Evolutionary conservation across 2,888 invertebrate genomes (phyloP).

Genomic region (Escarpia spicata): DNA sequence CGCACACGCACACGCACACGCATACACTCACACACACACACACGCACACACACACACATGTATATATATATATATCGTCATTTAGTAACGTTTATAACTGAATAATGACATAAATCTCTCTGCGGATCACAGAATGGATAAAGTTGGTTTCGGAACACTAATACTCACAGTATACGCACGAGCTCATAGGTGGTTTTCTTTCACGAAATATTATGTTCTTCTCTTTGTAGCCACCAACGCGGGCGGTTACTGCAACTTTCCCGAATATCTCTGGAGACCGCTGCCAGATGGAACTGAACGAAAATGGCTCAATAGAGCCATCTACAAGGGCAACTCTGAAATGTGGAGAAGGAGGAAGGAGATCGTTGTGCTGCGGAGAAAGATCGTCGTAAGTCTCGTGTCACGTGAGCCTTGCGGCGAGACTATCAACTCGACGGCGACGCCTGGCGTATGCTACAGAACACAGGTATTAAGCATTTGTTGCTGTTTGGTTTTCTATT

Average conservation of each 20-base stretch:
- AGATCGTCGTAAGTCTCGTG: slow-evolving; percentile 12
- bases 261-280: background rate
- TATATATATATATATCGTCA: too few relatives aligned
- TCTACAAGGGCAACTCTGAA: slow-evolving; percentile 21
- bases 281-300: background rate
- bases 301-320: slow-evolving; percentile 8
- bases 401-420: background rate
- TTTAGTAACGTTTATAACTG: too few relatives aligned
- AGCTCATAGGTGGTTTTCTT: too few relatives aligned
- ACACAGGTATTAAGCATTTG: background rate
- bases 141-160: too few relatives aligned
- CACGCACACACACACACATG: too few relatives aligned
- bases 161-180: too few relatives aligned
- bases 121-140: too few relatives aligned
- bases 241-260: slow-evolving; percentile 17
- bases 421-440: background rate
- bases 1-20: too few relatives aligned
- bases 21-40: too few relatives aligned
- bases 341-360: background rate
- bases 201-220: too few relatives aligned
- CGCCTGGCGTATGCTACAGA: background rate
- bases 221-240: slow-evolving; percentile 21
- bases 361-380: background rate
- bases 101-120: too few relatives aligned
- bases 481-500: background rate